Percentiles rank a stretch among this genome's conserved stretches.
phyloP scores from a whole-genome alignment of 2,888 invertebrate species.

The Macrosoma leucophasiata region DNA sequence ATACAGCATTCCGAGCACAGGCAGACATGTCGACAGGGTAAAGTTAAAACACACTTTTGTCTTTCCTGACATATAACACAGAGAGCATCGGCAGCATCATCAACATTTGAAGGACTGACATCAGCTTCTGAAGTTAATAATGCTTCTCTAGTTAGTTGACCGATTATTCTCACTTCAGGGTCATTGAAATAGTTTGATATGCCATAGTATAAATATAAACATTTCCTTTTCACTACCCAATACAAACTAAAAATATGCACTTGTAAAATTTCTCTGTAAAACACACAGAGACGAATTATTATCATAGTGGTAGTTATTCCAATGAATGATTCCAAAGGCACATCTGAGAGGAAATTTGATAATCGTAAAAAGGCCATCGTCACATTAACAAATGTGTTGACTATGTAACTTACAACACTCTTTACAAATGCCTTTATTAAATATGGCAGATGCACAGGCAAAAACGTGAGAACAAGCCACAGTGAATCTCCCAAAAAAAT shows the following conservation, averaged over 20 bases:
- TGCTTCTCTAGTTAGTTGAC: slow-evolving; percentile 46
- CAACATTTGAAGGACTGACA: slow-evolving; percentile 29
- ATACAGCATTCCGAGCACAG: slow-evolving; percentile 69
- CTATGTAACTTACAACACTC: slow-evolving; percentile 33
- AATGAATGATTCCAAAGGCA: slow-evolving; percentile 63
- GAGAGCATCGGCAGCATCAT: slow-evolving; percentile 47
- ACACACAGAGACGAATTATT: slow-evolving; percentile 47
- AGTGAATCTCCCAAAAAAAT: slow-evolving; percentile 53
- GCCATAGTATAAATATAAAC: slow-evolving; percentile 51
- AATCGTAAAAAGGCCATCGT: slow-evolving; percentile 53
- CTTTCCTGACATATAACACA: slow-evolving; percentile 76
- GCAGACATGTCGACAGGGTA: slow-evolving; percentile 75
- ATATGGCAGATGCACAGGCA: slow-evolving; percentile 57
- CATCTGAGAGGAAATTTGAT: slow-evolving; percentile 64
- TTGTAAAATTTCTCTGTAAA: slow-evolving; percentile 47
- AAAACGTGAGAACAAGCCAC: slow-evolving; percentile 59
- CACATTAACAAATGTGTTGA: slow-evolving; percentile 36
- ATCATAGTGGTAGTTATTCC: slow-evolving; percentile 56
- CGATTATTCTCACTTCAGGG: slow-evolving; percentile 55
- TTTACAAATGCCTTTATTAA: slow-evolving; percentile 37
- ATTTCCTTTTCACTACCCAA: slow-evolving; percentile 51
- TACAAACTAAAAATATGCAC: slow-evolving; percentile 38
- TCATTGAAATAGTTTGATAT: slow-evolving; percentile 57
- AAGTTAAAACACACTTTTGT: slow-evolving; percentile 70
- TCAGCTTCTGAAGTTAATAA: slow-evolving; percentile 33